These are phyloP conservation scores for Cynaeus angustus DNA, from an alignment of 2,888 invertebrate species.

Conservation along the genomic window DNA sequence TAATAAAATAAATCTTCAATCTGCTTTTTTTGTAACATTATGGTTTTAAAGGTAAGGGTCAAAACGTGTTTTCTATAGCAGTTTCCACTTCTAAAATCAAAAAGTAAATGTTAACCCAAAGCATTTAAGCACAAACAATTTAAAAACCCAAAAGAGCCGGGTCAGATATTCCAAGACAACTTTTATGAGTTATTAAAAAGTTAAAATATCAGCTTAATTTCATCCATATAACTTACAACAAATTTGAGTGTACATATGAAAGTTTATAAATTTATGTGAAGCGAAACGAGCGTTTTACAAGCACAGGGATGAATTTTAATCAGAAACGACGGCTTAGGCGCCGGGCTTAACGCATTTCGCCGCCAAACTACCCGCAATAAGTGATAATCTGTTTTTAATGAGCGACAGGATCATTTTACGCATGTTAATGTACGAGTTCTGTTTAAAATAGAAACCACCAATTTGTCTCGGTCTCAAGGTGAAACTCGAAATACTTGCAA, in stretches of 20 bases:
- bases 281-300: constrained; percentile 38
- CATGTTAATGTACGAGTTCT: constrained; percentile 42
- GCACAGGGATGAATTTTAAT: constrained; percentile 59
- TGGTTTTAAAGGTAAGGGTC: too few species aligned
- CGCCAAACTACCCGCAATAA: constrained; percentile 59
- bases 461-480: constrained; percentile 42
- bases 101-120: too few species aligned
- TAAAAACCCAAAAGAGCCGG: too few species aligned
- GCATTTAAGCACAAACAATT: too few species aligned
- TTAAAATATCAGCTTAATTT: background rate
- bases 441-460: constrained; percentile 38
- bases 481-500: constrained; percentile 33
- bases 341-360: constrained; percentile 56
- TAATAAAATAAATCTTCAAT: too few species aligned
- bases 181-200: background rate
- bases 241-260: constrained; percentile 28
- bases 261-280: constrained; percentile 18
- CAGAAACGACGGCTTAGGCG: constrained; percentile 57
- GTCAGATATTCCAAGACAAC: too few species aligned
- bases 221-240: background rate
- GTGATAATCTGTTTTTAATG: constrained; percentile 61
- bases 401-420: constrained; percentile 52
- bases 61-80: too few species aligned
- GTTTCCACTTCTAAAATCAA: too few species aligned
- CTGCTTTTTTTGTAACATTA: too few species aligned